Base-by-base conservation (phyloP, 2,797 vertebrate species). In the Galaxias olidus region DNA sequence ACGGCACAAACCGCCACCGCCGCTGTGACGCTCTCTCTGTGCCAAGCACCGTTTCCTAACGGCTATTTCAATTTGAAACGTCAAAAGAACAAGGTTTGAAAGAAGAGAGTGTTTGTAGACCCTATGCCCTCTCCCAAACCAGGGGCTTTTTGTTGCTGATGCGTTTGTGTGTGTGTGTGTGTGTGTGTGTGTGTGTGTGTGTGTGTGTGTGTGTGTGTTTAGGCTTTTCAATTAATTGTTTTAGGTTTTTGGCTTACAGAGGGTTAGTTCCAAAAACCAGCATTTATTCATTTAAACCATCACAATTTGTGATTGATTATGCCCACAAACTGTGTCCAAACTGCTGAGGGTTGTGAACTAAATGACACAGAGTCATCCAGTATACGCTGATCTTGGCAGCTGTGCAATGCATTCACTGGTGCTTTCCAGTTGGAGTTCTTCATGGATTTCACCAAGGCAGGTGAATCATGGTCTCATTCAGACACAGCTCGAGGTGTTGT, bases 1-100 rank as follows among this genome's bases (percentile, higher is more conserved):
- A 76, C 73, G 73, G 71, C 81, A 84, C 82, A 84, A 90, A 91
- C 86, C 68, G 76, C 81, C 88, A 85, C 68, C 51, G 63, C 71
- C 73, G 69, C 65, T 46, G 48, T 74, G 72, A 76, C 81, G 63
- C 71, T 71, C 51, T 15, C 68, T 79, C 72, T 17, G 4, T 80
- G 85, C 83, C 81, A 81, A 78, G 66, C 61, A 63, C 11, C 67
- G 9, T 75, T 85, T 88, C 80, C 77, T 83, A 84, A 81, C 74
- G 74, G 77, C 78, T 71, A 76, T 84, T 84, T 77, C 58, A 66
- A 69, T 74, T 41, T 10, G 58, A 71, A 19, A 61, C 72, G 61
- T 74, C 65, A 73, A 20, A 80, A 71, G 68, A 63, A 46, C 55
- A 68, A 45, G 61, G 59, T 64, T 65, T 73, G 55, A 19, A 73